Evolutionary conservation across 1,140 invertebrate genomes (phyloP), one percentile per base, ranked within the genome.

Genomic region (Trigoniulus corallinus): DNA sequence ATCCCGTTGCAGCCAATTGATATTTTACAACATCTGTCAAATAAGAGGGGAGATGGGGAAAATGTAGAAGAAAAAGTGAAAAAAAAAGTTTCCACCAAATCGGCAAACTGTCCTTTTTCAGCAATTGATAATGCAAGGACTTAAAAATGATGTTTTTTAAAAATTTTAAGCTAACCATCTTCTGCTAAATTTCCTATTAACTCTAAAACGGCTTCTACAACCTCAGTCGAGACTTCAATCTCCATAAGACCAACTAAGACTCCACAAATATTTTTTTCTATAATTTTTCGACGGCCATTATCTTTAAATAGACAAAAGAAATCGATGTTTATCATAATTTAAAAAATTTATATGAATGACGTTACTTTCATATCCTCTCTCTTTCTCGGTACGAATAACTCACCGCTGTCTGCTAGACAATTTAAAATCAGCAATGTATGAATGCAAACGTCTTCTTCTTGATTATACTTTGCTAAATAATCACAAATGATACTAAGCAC

Each of bases 381-480:
- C n/a, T 39, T 39, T 12, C 22, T 2, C 29, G 43, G 18, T 48
- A 21, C 26, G 26, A 24, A 51, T 13, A 37, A 56, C 55, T 67
- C 58, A 67, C 72, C 72, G 40, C 67, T 66, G 57, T 88, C 84
- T 57, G 80, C 79, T 12, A 88, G 69, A 51, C 84, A 75, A 61
- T 78, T 81, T 26, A 89, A 62, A 56, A 81, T 74, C 1, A 81
- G 70, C 39, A 89, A 62, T 10, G 76, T 72, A 60, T 85, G 83
- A 49, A 75, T 73, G 52, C 74, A 69, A 20, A 78, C 69, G 58
- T 79, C 73, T 59, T 76, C 75, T 48, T 72, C 69, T 29, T 66
- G 60, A 1, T 56, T 61, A 57, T 72, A 72, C 20, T 68, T 61
- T 52, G 71, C 65, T 40, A 79, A 61, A 51, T 76, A 68, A 26